Evolutionary conservation across 2,888 invertebrate genomes (phyloP), one percentile per base, ranked within the genome.

Genomic region (Xestobium rufovillosum): DNA sequence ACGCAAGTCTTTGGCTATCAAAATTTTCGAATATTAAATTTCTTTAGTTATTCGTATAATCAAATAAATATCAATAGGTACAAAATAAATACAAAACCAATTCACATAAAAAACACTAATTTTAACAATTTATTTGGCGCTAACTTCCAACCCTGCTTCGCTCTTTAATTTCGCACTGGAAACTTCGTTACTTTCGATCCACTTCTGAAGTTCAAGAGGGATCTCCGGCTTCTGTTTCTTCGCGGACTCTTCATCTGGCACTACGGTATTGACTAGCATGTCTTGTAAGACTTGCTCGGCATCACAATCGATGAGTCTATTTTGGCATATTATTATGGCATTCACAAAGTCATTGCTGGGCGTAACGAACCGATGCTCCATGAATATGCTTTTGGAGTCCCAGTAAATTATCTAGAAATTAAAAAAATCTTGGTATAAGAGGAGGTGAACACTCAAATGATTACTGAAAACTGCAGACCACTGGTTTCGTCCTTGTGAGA

Each of bases 281-380:
- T 67, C 66, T 2, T 55, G 51, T 63, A 73, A 70, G 1, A 73
- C 57, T 11, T 68, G 65, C 23, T 72, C 70, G 0, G 71, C 73
- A 0, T 70, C 72, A 8, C 75, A 73, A 55, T 75, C 72, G n/a
- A 73, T 70, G 36, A 76, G 66, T n/a, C 76, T 60, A 46, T 73
- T 73, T 23, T 72, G 61, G 44, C 75, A 74, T 32, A 75, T 61
- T 0, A 73, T 73, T 11, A 77, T 72, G 0, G 76, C 75, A 56
- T 75, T 75, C n/a, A 82, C 68, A 63, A 83, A 85, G 14, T 75
- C 73, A 53, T 90, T 88, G 17, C 61, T 57, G 3, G 80, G 67
- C 1, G 84, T 80, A 14, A 83, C 67, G 47, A 90, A 80, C 45
- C 83, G 75, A 60, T 91, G 90, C 60, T 89, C 87, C 70, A 90